Evolutionary conservation across 2,113 vertebrate species (phyloP), one percentile per base, ranked within the genome.

Genomic region (Erinaceus europaeus): DNA sequence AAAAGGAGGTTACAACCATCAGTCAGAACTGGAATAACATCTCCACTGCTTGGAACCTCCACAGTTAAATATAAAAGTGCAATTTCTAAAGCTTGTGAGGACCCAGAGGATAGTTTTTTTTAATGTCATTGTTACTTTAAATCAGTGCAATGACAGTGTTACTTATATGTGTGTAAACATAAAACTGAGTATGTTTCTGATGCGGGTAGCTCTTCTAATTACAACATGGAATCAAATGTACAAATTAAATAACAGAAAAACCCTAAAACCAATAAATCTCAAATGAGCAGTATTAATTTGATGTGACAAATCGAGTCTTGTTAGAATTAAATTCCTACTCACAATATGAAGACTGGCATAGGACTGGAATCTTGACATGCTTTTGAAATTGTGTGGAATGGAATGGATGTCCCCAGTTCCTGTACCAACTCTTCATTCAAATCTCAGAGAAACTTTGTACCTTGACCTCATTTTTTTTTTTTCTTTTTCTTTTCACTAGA

Each of bases 201-300:
- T 77, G 79, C 76, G 88, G 85, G 69, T 17, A 79, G 50, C 14
- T 59, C 42, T 92, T 87, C 46, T 42, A 84, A 90, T 91, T 77
- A 64, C 65, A 82, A 90, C 76, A 83, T 23, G 34, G 14, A 77
- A 87, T 64, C 8, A 84, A 78, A 79, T 76, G 42, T 88, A 71
- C 36, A 74, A 85, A 86, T 34, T 68, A 53, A 90, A 74, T 76
- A 80, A 27, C 29, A 20, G 50, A 57, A n/a, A 67, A 90, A 69
- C 36, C n/a, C 59, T 67, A 75, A 84, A 88, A 50, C 29, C 74
- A 90, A 71, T 57, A 82, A 79, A 90, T 86, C n/a, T 78, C 65
- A 88, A 76, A 78, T 88, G 12, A 91, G 65, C n/a, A 65, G 73
- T 65, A 52, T 91, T 88, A 79, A 71, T 83, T 88, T 83, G 32